Percentiles rank a stretch among this genome's conserved stretches.
These are phyloP conservation scores for Agapetus fuscipes DNA, from an alignment of 2,888 invertebrate species.

Conservation along the genomic window DNA sequence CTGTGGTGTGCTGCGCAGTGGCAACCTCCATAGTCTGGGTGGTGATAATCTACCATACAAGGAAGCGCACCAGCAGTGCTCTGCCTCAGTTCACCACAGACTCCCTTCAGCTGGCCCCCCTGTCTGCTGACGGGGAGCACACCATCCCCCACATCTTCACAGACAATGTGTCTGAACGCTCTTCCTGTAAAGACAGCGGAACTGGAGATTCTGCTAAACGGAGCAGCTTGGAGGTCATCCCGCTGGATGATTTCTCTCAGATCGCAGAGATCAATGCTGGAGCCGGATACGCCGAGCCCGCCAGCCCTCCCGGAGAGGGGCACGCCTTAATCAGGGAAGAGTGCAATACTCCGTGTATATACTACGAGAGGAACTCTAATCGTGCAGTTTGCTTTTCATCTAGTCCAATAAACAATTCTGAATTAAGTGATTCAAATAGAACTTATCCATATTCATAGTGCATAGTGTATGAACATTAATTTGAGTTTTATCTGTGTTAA, in stretches of 20 bases:
- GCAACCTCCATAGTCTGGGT: slow-evolving; percentile 90
- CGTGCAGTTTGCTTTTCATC: slow-evolving; percentile 2
- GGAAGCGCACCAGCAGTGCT: slow-evolving; percentile 52
- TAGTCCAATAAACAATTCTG: slow-evolving; percentile 1
- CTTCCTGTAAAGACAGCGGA: slow-evolving; percentile 70
- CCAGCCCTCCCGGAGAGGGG: slow-evolving; percentile 12
- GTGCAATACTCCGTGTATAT: slow-evolving; percentile 1
- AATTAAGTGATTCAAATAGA: slow-evolving; percentile 8
- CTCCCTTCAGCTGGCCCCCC: slow-evolving; percentile 42
- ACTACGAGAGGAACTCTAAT: slow-evolving; percentile 6
- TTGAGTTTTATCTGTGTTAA: background rate
- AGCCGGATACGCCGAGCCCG: slow-evolving; percentile 3
- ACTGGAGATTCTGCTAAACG: slow-evolving; percentile 71
- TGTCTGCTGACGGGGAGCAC: slow-evolving; percentile 21
- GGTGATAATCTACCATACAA: slow-evolving; percentile 78
- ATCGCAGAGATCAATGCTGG: slow-evolving; percentile 5
- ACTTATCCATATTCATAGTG: slow-evolving; percentile 20
- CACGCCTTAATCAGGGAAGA: slow-evolving; percentile 8
- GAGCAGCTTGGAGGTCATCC: slow-evolving; percentile 54
- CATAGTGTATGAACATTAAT: too few relatives aligned
- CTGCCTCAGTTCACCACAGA: slow-evolving; percentile 40
- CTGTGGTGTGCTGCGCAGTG: slow-evolving; percentile 83
- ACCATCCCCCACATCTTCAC: slow-evolving; percentile 34
- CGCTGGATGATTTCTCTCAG: slow-evolving; percentile 25
- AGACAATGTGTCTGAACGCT: slow-evolving; percentile 65